Conservation (phyloP, 2,113 vertebrate species). For the Petromus typicus region DNA sequence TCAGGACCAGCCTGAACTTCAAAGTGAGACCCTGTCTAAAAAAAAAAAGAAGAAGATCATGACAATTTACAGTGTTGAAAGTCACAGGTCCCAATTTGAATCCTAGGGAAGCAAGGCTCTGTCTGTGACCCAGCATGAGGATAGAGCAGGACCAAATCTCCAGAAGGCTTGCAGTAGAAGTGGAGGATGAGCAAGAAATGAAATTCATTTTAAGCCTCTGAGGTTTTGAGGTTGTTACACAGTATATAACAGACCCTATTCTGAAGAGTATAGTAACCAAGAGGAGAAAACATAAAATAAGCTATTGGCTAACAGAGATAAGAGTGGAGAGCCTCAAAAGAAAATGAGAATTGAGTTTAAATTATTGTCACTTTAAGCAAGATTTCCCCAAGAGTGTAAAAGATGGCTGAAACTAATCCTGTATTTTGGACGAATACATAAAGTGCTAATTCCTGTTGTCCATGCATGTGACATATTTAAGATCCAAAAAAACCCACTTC, state of each 20-base stretch:
- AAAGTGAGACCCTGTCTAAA: too few species aligned
- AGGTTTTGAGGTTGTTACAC: not conserved
- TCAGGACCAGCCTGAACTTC: too few species aligned
- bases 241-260: not conserved
- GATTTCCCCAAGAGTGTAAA: slow-evolving; percentile 66
- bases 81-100: not conserved
- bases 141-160: slow-evolving; percentile 11
- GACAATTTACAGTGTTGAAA: not conserved
- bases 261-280: slow-evolving; percentile 46
- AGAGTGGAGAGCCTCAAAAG: slow-evolving; percentile 56
- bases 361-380: slow-evolving; percentile 74
- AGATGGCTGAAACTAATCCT: slow-evolving; percentile 71
- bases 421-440: slow-evolving; percentile 68
- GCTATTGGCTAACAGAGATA: slow-evolving; percentile 58
- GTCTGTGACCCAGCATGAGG: not conserved
- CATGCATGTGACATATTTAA: slow-evolving; percentile 58
- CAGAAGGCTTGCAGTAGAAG: not conserved
- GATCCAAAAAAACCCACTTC: slow-evolving; percentile 50
- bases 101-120: not conserved
- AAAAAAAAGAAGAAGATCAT: too few species aligned
- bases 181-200: not conserved
- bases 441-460: slow-evolving; percentile 66
- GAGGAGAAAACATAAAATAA: slow-evolving; percentile 65
- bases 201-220: slow-evolving; percentile 48
- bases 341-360: slow-evolving; percentile 72